A percentile compares a stretch with the other conserved stretches of the same genome.
phyloP scores from a whole-genome alignment of 2,113 vertebrate genomes.

The Asarcornis scutulata region DNA sequence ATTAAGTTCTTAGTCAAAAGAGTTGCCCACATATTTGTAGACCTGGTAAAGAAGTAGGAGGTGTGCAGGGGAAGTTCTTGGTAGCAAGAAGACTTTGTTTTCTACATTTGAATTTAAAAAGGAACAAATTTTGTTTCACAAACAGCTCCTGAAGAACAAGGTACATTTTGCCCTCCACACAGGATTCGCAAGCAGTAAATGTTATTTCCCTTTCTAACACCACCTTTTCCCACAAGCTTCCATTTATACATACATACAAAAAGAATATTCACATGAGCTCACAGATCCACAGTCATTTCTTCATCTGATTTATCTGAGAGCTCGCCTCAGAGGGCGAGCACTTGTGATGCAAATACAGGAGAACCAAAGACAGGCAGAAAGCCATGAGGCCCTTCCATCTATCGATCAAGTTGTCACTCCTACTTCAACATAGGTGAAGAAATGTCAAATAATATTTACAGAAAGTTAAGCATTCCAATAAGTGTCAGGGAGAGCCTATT shows the following conservation, averaged over 20 bases:
- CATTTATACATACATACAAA: not conserved
- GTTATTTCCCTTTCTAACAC: not conserved
- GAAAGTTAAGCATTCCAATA: not conserved
- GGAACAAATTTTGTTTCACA: not conserved
- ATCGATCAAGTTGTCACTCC: slow-evolving; percentile 2
- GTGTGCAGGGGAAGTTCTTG: not conserved
- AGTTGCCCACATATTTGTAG: not conserved
- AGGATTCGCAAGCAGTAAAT: not conserved
- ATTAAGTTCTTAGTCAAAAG: not conserved
- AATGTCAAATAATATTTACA: slow-evolving; percentile 27
- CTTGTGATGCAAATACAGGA: not conserved
- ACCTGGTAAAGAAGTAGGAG: not conserved
- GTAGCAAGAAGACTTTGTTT: not conserved
- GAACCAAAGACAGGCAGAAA: not conserved
- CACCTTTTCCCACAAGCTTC: not conserved
- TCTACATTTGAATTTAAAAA: not conserved
- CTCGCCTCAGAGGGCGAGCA: not conserved
- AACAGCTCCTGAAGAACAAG: not conserved
- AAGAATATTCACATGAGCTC: not conserved
- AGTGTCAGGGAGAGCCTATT: not conserved
- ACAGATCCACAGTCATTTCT: not conserved
- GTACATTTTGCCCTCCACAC: not conserved
- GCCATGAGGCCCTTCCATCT: not conserved
- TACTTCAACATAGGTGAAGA: slow-evolving; percentile 1
- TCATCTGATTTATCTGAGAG: not conserved